Base-by-base conservation (phyloP, 2,113 vertebrate species). In the Corynorhinus townsendii region DNA sequence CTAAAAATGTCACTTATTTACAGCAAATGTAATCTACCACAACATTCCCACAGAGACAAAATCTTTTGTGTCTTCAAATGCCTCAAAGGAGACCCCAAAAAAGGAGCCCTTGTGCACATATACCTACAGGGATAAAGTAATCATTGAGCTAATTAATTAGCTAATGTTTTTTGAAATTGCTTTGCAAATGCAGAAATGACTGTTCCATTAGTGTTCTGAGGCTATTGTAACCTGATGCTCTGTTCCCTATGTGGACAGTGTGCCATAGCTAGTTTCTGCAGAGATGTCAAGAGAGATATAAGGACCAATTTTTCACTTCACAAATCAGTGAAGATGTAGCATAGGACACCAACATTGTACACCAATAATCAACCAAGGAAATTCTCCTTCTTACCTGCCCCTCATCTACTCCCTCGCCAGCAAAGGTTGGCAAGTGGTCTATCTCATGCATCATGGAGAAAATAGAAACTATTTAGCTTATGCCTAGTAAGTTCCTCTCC, bases 1-100 rank as follows among this genome's bases (percentile, higher is more conserved):
- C 97, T 97, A 95, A 96, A 97, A 97, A 84, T 95, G 89, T 84
- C 71, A 94, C 80, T 96, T 97, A 97, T 97, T 97, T 97, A 97
- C 95, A 95, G 94, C 82, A 95, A 97, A 93, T 94, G 91, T 96
- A 97, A 97, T 97, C 94, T 97, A 97, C 92, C 93, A 95, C 93
- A 96, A 71, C 95, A 93, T 95, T 97, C 95, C 95, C 69, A 92
- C 92, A 93, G 97, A 96, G 96, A 95, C 81, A 94, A 97, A 95
- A 86, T 96, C 93, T 96, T 94, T 72, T 83, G 64, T 93, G 92
- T 97, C 59, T 96, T 95, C 24, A 11, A 52, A 94, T 89, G 92
- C 91, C 91, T 96, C 73, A 93, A 73, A 94, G 86, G 86, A 89
- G n/a, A 90, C 43, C 77, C 79, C 71, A 59, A 80, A 80, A 87